phyloP scores from a whole-genome alignment of 2,113 vertebrate genomes.

The Probosciger aterrimus region DNA sequence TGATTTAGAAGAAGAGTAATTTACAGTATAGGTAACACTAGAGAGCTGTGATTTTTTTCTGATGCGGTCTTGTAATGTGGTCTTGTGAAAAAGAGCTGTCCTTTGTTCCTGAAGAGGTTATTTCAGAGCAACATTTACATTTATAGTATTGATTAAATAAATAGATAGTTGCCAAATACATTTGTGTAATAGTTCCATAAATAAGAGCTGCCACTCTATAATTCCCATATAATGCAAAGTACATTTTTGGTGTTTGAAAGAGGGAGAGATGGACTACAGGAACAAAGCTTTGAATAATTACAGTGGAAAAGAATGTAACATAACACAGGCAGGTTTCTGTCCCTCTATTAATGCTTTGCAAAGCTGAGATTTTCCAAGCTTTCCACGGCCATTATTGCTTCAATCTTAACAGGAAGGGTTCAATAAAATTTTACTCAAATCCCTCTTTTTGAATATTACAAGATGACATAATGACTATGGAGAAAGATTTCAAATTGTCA shows the following conservation, averaged over 20 bases:
- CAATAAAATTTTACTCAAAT: constrained; percentile 1
- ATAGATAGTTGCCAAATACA: constrained; percentile 6
- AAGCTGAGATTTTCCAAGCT: neutral
- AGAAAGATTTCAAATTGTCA: constrained; percentile 32
- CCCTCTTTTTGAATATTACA: neutral
- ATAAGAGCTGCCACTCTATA: neutral
- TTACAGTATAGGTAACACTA: neutral
- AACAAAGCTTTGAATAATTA: neutral
- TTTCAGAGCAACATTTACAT: neutral
- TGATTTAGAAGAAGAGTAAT: neutral
- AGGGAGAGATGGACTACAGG: neutral
- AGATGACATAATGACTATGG: neutral
- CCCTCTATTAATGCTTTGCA: neutral
- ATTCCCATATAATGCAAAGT: neutral
- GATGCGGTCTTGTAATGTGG: neutral
- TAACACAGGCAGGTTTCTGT: neutral
- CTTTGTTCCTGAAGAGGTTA: neutral
- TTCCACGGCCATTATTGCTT: neutral
- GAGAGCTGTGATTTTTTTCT: neutral
- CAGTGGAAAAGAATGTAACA: neutral
- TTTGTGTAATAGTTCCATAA: neutral
- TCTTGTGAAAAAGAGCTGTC: neutral
- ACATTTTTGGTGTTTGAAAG: neutral
- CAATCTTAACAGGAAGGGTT: neutral
- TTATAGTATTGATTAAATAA: constrained; percentile 31